These are phyloP conservation scores for Dryocosmus kuriphilus DNA, from an alignment of 2,888 invertebrate genomes.

Conservation along the genomic window DNA sequence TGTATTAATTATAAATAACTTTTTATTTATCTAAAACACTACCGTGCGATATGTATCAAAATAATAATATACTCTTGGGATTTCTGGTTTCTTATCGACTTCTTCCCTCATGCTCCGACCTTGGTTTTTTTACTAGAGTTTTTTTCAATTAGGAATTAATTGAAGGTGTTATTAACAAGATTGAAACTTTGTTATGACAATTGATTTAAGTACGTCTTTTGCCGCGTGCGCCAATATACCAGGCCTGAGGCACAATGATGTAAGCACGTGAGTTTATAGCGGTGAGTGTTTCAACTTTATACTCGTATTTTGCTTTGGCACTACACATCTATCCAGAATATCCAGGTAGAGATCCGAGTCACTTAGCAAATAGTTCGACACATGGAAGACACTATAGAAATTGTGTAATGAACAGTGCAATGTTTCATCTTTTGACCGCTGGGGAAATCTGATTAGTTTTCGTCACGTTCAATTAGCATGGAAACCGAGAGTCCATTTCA, in stretches of 20 bases:
- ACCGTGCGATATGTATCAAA: no score
- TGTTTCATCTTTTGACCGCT: constrained; percentile 11
- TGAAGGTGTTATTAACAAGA: constrained; percentile 17
- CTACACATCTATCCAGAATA: not conserved
- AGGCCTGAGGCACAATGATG: constrained; percentile 64
- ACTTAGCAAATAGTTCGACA: constrained; percentile 13
- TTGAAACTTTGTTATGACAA: constrained; percentile 25
- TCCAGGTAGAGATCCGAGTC: constrained; percentile 23
- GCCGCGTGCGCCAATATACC: constrained; percentile 14
- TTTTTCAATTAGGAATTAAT: constrained; percentile 27
- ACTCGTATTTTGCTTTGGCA: constrained; percentile 19
- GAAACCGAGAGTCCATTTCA: constrained; percentile 8
- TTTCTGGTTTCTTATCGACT: not conserved
- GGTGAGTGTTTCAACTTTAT: constrained; percentile 63
- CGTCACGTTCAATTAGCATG: constrained; percentile 38
- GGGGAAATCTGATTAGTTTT: constrained; percentile 33
- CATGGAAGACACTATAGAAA: constrained; percentile 28
- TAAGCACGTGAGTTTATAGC: constrained; percentile 74
- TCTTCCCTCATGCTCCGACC: not conserved
- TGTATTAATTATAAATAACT: no score
- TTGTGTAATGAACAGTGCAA: constrained; percentile 17
- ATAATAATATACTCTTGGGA: not conserved
- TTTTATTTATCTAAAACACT: no score
- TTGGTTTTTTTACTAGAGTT: not conserved
- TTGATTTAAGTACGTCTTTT: constrained; percentile 31